Base-by-base conservation (phyloP, 2,797 vertebrate genomes). In the Rhinoraja longicauda region DNA sequence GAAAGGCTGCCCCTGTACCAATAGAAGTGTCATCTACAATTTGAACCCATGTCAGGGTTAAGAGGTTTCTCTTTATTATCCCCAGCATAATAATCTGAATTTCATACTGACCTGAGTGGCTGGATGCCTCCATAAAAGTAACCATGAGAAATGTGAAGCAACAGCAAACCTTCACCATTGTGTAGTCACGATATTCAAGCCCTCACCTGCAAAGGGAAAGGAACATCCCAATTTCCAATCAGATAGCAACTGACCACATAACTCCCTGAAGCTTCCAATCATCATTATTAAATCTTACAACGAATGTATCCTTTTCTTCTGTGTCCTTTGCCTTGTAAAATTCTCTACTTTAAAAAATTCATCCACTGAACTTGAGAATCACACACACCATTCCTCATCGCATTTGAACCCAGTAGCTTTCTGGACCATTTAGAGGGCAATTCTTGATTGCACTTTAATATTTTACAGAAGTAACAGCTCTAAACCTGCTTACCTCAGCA, bases 101-200 rank as follows among this genome's bases (percentile, higher is more conserved):
- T 19, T 73, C 12, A 73, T 32, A 75, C 90, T 92, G 70, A 92
- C 90, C 90, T 92, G 90, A 57, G 72, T 26, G 73, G 26, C 64
- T 92, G 70, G 70, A 29, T 4, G 53, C n/a, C 7, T 21, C 21
- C 13, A 73, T 91, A 53, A 0, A 75, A 13, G 24, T 4, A 53
- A 36, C 67, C 70, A 57, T 4, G 24, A 92, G 70, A 53, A 92
- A 57, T 29, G 45, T 53, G 29, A 75, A 75, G 39, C 90, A 72
- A 26, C 64, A 53, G 39, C 10, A 26, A n/a, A 70, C 12, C 67
- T 73, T 73, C 90, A 29, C 21, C 90, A 92, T 92, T 70, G 62
- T 90, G n/a, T 29, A 72, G 32, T 10, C 64, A 70, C 62, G 64
- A 39, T 92, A 53, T 53, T 92, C 72, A 73, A 88, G 32, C 70